Conservation (phyloP, 1,140 invertebrate species). For the Drosophila simulans region DNA sequence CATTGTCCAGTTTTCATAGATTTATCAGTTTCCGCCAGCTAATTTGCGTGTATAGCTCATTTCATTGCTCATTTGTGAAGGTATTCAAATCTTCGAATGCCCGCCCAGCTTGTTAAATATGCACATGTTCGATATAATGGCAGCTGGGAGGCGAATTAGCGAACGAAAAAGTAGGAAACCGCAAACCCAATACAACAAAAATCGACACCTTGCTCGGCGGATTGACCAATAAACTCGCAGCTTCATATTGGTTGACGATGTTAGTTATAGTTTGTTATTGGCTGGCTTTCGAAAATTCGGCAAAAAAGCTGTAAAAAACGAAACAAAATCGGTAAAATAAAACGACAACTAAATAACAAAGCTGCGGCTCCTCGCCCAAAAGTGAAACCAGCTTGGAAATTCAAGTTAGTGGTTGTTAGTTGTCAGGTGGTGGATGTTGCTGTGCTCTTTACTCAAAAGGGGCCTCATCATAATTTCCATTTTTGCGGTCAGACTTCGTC, state of each 20-base stretch:
- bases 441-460: conserved; percentile 80
- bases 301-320: conserved; percentile 30
- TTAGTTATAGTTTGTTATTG: conserved; percentile 83
- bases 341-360: conserved; percentile 53
- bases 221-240: conserved; percentile 82
- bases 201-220: conserved; percentile 47
- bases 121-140: conserved; percentile 60
- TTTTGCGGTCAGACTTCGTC: conserved; percentile 80
- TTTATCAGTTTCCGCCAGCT: too few relatives aligned
- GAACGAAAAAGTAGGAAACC: conserved; percentile 18
- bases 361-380: conserved; percentile 75
- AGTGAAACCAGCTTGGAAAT: conserved; percentile 70
- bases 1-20: too few relatives aligned
- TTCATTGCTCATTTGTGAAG: background rate
- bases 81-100: conserved; percentile 3
- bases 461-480: conserved; percentile 82
- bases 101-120: conserved; percentile 51
- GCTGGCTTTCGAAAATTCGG: conserved; percentile 53
- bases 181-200: conserved; percentile 28
- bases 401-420: conserved; percentile 49
- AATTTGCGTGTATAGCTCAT: background rate
- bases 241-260: conserved; percentile 79
- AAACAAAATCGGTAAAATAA: conserved; percentile 35
- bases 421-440: conserved; percentile 17
- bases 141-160: conserved; percentile 37